Conservation (phyloP, 2,797 vertebrate genomes). For the Oryzias sinensis region DNA sequence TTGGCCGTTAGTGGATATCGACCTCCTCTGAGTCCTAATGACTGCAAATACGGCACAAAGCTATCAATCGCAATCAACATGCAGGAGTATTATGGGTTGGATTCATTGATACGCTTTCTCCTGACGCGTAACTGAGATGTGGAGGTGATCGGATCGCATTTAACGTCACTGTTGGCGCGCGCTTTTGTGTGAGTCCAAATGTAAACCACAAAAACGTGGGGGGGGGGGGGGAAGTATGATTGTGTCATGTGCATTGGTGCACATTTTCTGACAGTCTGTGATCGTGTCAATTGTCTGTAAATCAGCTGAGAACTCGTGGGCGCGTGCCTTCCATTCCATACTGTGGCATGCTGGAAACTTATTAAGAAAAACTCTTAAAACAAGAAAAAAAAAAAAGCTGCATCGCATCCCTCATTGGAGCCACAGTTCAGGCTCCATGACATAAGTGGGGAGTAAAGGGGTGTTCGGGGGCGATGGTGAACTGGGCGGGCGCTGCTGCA, state of each 20-base stretch:
- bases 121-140: slow-evolving; percentile 61
- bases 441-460: slow-evolving; percentile 69
- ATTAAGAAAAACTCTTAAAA: too few species aligned
- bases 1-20: slow-evolving; percentile 68
- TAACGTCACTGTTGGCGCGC: slow-evolving; percentile 46
- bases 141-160: slow-evolving; percentile 68
- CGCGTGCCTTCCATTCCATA: too few species aligned
- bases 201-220: too few species aligned
- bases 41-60: slow-evolving; percentile 64
- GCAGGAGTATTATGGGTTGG: slow-evolving; percentile 64
- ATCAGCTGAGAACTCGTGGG: too few species aligned
- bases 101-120: slow-evolving; percentile 73
- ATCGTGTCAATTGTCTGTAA: too few species aligned
- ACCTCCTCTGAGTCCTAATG: slow-evolving; percentile 66
- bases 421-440: slow-evolving; percentile 62
- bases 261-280: too few species aligned
- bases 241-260: too few species aligned
- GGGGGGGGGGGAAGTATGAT: too few species aligned
- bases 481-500: slow-evolving; percentile 77
- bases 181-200: background rate
- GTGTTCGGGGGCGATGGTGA: slow-evolving; percentile 61
- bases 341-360: too few species aligned
- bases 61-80: slow-evolving; percentile 72
- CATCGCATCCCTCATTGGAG: slow-evolving; percentile 16
- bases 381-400: background rate